These are phyloP conservation scores for Synanthedon vespiformis DNA, from an alignment of 2,888 invertebrate species.

Conservation along the genomic window DNA sequence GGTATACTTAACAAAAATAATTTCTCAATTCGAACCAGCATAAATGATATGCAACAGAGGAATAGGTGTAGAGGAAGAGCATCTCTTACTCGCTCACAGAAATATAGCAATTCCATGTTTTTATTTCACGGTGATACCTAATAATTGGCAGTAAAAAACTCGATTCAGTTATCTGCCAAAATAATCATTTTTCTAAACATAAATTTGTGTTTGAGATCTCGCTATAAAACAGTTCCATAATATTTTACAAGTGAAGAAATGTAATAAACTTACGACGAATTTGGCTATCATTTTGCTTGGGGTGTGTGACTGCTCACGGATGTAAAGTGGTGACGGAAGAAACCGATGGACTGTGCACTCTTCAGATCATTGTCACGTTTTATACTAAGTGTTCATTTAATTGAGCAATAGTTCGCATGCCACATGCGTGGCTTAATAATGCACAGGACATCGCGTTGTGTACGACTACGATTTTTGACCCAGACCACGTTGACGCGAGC, in stretches of 20 bases:
- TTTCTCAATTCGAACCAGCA: no score
- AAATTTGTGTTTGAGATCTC: not conserved
- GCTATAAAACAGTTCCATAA: not conserved
- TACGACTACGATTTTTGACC: constrained; percentile 46
- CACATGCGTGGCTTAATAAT: constrained; percentile 35
- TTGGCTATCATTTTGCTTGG: constrained; percentile 66
- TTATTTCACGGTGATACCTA: no score
- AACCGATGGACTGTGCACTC: constrained; percentile 51
- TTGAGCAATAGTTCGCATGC: constrained; percentile 43
- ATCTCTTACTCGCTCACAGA: no score
- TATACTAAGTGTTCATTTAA: constrained; percentile 43
- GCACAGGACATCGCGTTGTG: constrained; percentile 50
- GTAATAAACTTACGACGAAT: constrained; percentile 49
- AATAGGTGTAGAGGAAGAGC: no score
- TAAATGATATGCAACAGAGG: no score
- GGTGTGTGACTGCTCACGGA: constrained; percentile 57
- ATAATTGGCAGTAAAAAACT: no score
- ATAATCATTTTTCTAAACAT: no score
- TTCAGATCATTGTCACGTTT: constrained; percentile 47
- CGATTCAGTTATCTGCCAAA: no score
- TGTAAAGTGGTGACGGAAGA: constrained; percentile 24
- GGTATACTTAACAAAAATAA: no score
- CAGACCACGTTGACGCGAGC: constrained; percentile 46
- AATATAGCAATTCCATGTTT: no score
- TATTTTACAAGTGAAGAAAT: not conserved